Base-by-base conservation (phyloP, 2,113 vertebrate genomes). In the Pao palembangensis region DNA sequence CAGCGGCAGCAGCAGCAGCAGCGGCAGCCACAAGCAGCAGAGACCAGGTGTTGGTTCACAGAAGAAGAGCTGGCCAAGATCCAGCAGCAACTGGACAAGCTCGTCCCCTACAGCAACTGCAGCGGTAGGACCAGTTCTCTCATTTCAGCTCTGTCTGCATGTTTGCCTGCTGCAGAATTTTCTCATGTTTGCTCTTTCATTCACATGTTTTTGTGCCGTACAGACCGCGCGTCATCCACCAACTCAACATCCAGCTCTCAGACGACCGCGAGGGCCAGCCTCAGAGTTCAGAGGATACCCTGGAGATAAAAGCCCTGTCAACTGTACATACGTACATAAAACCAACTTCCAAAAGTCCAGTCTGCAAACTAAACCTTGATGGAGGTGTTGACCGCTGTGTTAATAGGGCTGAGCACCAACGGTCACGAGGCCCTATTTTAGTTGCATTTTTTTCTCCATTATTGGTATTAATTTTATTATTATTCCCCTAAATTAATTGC, bases 41-140 rank as follows among this genome's bases (percentile, higher is more conserved):
- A 93, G 73, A 92, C 88, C 44, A 95, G 94, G 19, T 94, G 93
- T 91, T 86, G 94, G 51, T 96, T 95, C 58, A 92, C 92, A 16
- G 58, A 87, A 0, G 93, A 94, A 6, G 94, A 99, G 43, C 87
- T 98, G 49, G 72, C 85, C 62, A 94, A 91, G 75, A 89, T 99
- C 43, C 91, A 92, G 77, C 80, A 88, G 52, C 91, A 93, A 69
- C 82, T 98, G 69, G 93, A 94, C 5, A 91, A 94, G 70, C 82
- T 91, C 0, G 83, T 88, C 11, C 0, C 93, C 3, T 87, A 92
- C 64, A 71, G 87, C 8, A 89, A 89, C 19, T 12, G 84, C 66
- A 87, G 84, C 81, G 93, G 95, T 98, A 92, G 97, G 78, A 21
- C 2, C 23, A 16, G 21, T 3, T 6, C 3, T 41, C 18, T 8